Evolutionary conservation across 2,797 vertebrate species (phyloP).

Genomic region (Adrianichthys oophorus): DNA sequence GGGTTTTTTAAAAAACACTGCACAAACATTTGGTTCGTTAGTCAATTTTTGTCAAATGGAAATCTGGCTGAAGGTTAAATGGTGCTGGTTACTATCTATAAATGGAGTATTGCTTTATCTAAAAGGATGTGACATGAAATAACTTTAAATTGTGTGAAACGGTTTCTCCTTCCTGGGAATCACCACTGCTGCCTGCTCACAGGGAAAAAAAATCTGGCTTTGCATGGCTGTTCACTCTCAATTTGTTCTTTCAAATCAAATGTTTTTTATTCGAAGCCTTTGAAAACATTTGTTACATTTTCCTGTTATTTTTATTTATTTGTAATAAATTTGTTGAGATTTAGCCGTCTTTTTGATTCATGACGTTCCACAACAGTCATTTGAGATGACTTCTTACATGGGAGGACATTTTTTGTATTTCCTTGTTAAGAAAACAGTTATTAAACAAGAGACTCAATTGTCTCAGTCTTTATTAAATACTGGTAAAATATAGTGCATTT

Average conservation of each 20-base stretch:
- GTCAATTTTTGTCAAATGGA: too few relatives aligned
- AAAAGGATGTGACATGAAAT: too few relatives aligned
- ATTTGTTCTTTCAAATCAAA: slow-evolving; percentile 1
- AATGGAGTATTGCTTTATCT: too few relatives aligned
- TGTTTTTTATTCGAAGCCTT: background rate
- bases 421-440: slow-evolving; percentile 13
- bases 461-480: slow-evolving; percentile 66
- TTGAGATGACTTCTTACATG: background rate
- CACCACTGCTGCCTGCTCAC: slow-evolving; percentile 24
- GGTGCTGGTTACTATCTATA: too few relatives aligned
- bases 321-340: slow-evolving; percentile 6
- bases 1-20: too few relatives aligned
- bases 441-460: background rate
- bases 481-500: slow-evolving; percentile 48
- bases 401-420: slow-evolving; percentile 27
- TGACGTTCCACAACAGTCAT: slow-evolving; percentile 5
- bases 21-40: too few relatives aligned
- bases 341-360: slow-evolving; percentile 9
- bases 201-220: background rate
- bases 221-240: background rate
- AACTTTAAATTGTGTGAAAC: too few relatives aligned
- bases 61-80: too few relatives aligned
- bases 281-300: background rate
- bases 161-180: slow-evolving; percentile 2
- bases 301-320: slow-evolving; percentile 2